These are phyloP conservation scores for Hyla sarda DNA, from an alignment of 2,113 vertebrate genomes.

Conservation along the genomic window DNA sequence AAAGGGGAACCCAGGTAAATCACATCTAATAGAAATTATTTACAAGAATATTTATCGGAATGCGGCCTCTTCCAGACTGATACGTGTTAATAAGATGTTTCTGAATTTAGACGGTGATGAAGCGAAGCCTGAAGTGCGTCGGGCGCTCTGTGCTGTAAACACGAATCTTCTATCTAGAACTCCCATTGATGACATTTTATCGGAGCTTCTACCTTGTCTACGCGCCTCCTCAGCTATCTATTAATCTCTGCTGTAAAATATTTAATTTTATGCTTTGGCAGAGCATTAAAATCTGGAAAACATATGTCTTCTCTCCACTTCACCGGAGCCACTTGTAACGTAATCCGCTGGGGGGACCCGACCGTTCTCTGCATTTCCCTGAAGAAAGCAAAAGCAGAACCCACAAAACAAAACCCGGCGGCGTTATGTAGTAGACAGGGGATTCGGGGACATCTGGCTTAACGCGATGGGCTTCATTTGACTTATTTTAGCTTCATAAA, in stretches of 20 bases:
- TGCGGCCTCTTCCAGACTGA: background rate
- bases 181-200: constrained; percentile 18
- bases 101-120: background rate
- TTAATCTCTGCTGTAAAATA: constrained; percentile 54
- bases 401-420: background rate
- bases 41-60: background rate
- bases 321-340: constrained; percentile 20
- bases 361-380: constrained; percentile 9
- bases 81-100: background rate
- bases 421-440: constrained; percentile 3
- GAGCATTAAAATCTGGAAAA: constrained; percentile 58
- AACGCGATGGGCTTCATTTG: background rate
- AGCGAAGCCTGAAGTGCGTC: background rate
- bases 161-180: background rate
- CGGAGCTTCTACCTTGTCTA: background rate
- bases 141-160: background rate
- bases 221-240: constrained; percentile 8
- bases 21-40: background rate
- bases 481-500: background rate
- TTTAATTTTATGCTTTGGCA: constrained; percentile 56
- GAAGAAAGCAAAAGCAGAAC: background rate
- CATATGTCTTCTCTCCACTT: constrained; percentile 47
- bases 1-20: background rate
- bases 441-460: background rate
- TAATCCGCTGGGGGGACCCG: constrained; percentile 20